Percentiles rank a stretch among this genome's conserved stretches.
Evolutionary conservation across 2,888 invertebrate genomes (phyloP).

Genomic region (Amphipoea oculea): DNA sequence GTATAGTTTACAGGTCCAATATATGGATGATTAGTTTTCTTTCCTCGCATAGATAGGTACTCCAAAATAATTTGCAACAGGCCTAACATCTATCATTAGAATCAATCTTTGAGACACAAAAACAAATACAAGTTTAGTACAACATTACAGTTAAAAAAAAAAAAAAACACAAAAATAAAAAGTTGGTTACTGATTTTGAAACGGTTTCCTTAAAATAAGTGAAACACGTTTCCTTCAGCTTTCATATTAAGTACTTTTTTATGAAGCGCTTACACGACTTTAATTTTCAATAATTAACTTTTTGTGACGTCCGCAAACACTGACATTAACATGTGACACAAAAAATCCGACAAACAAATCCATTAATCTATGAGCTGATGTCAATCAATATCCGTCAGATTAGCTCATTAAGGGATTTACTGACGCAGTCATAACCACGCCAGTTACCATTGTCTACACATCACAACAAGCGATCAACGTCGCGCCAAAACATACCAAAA

Average conservation of each 20-base stretch:
- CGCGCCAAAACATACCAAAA: constrained; percentile 62
- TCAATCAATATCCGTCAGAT: constrained; percentile 81
- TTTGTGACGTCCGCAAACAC: constrained; percentile 25
- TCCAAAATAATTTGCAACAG: not conserved
- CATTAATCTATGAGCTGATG: constrained; percentile 63
- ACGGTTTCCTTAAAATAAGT: not conserved
- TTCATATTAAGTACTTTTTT: constrained; percentile 4
- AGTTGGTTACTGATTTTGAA: not conserved
- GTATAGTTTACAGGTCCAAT: not conserved
- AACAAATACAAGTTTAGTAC: too few relatives aligned
- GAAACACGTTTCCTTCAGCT: constrained; percentile 34
- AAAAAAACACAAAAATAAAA: too few relatives aligned
- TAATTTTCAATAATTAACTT: constrained; percentile 30
- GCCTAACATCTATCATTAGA: not conserved
- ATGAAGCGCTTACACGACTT: not conserved
- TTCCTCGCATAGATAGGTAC: not conserved
- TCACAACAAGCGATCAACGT: constrained; percentile 70
- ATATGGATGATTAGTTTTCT: not conserved
- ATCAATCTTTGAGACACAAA: not conserved
- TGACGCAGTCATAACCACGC: constrained; percentile 72
- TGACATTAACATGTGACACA: constrained; percentile 33
- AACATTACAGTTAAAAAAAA: not conserved
- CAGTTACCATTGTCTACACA: constrained; percentile 69
- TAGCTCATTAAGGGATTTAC: constrained; percentile 78
- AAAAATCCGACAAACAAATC: constrained; percentile 57